Conservation (phyloP, 2,888 invertebrate genomes). For the Dryobotodes eremita region DNA sequence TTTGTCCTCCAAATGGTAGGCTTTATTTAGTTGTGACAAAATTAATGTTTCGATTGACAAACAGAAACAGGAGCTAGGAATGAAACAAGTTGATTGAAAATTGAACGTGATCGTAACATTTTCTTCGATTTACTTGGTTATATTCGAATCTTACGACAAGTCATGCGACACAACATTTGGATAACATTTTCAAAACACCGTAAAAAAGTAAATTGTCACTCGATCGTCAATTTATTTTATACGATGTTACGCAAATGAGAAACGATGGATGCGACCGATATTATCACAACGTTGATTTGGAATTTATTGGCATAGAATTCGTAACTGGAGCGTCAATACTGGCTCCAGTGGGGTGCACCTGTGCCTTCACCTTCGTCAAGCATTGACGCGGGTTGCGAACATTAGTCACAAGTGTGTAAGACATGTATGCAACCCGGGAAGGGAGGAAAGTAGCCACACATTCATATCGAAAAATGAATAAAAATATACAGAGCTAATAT, state of each 20-base stretch:
- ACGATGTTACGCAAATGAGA: conserved; percentile 60
- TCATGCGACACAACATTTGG: conserved; percentile 34
- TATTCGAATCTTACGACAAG: conserved; percentile 16
- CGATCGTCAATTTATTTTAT: conserved; percentile 66
- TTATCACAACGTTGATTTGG: conserved; percentile 72
- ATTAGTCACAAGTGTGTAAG: conserved; percentile 84
- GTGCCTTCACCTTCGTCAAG: conserved; percentile 83
- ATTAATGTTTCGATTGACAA: conserved; percentile 29
- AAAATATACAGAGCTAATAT: background rate
- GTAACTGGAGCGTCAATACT: conserved; percentile 78
- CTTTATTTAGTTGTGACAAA: conserved; percentile 23
- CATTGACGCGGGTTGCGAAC: conserved; percentile 80
- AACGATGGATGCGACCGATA: conserved; percentile 61
- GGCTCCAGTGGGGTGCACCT: conserved; percentile 77
- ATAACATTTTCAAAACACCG: conserved; percentile 53
- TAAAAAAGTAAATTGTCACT: conserved; percentile 60
- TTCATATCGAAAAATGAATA: conserved; percentile 24
- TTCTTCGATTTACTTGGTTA: conserved; percentile 35
- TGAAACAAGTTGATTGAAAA: conserved; percentile 24
- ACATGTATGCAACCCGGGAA: conserved; percentile 70
- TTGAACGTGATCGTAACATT: conserved; percentile 12
- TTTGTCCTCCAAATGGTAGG: conserved; percentile 60
- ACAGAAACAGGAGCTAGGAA: conserved; percentile 7
- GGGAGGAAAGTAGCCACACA: conserved; percentile 34
- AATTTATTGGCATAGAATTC: conserved; percentile 78